Evolutionary conservation across 2,113 vertebrate species (phyloP).

Genomic region (Aramus guarauna): DNA sequence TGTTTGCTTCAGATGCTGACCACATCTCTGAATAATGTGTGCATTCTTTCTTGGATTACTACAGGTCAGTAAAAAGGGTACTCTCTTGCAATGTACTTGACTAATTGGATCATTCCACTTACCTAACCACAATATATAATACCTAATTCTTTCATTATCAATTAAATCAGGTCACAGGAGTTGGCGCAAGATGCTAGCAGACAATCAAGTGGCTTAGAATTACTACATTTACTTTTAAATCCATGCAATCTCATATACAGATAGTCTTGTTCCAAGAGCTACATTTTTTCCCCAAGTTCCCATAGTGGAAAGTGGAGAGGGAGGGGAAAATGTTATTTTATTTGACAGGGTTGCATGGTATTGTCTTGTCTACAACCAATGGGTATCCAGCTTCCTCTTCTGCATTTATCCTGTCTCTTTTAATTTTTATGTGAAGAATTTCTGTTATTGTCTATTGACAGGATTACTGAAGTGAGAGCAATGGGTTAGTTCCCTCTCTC

Average conservation of each 20-base stretch:
- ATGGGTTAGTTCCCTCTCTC: neutral
- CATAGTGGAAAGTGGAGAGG: neutral
- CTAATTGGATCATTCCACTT: constrained; percentile 47
- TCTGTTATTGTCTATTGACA: neutral
- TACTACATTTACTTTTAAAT: neutral
- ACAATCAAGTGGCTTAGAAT: neutral
- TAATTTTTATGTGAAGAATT: neutral
- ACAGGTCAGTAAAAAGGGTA: constrained; percentile 17
- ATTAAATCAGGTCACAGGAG: neutral
- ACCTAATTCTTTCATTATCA: constrained; percentile 3
- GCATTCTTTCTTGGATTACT: constrained; percentile 47
- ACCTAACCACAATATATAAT: constrained; percentile 6
- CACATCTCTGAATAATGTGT: constrained; percentile 6
- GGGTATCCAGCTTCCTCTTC: neutral
- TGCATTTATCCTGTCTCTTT: neutral
- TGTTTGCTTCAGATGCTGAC: constrained; percentile 21
- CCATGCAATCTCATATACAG: neutral
- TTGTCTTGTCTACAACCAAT: neutral
- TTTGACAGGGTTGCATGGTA: neutral
- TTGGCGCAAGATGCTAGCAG: neutral
- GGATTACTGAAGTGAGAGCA: neutral
- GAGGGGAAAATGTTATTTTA: neutral
- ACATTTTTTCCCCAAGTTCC: neutral
- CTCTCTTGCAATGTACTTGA: neutral
- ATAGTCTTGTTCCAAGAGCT: neutral